Evolutionary conservation across 2,888 invertebrate species (phyloP).

Genomic region (Patella ulyssiponensis): DNA sequence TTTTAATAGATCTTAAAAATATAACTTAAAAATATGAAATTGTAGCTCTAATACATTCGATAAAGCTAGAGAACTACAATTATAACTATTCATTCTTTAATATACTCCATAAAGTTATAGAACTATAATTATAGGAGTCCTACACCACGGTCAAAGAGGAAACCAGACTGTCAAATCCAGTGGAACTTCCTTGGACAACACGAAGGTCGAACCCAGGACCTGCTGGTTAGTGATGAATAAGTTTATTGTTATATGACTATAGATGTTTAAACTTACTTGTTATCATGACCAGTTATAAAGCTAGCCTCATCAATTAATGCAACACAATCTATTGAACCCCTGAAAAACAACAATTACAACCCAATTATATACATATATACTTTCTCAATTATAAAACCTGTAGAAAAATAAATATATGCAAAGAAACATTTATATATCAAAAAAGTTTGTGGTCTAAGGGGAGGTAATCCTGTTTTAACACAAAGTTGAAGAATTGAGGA

Average conservation of each 20-base stretch:
- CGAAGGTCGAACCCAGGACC: background rate
- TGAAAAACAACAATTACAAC: constrained; percentile 42
- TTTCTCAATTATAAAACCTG: constrained; percentile 3
- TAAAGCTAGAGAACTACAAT: background rate
- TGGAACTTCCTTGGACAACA: background rate
- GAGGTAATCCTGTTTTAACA: too few relatives aligned
- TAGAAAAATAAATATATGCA: background rate
- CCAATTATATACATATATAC: too few relatives aligned
- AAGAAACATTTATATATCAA: background rate
- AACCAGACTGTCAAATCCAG: too few relatives aligned
- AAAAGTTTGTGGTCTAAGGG: background rate
- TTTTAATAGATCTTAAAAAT: too few relatives aligned
- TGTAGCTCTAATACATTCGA: too few relatives aligned
- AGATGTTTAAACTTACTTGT: constrained; percentile 78
- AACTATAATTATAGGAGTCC: background rate
- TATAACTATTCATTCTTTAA: background rate
- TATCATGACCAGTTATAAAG: constrained; percentile 92
- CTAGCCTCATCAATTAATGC: constrained; percentile 92
- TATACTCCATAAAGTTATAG: background rate
- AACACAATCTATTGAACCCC: constrained; percentile 88
- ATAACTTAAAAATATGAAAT: too few relatives aligned
- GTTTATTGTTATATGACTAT: too few relatives aligned
- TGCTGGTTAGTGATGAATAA: too few relatives aligned
- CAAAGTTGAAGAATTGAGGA: too few relatives aligned
- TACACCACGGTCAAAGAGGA: background rate